Evolutionary conservation across 2,888 invertebrate genomes (phyloP), one percentile per base, ranked within the genome.

Genomic region (Selenia dentaria): DNA sequence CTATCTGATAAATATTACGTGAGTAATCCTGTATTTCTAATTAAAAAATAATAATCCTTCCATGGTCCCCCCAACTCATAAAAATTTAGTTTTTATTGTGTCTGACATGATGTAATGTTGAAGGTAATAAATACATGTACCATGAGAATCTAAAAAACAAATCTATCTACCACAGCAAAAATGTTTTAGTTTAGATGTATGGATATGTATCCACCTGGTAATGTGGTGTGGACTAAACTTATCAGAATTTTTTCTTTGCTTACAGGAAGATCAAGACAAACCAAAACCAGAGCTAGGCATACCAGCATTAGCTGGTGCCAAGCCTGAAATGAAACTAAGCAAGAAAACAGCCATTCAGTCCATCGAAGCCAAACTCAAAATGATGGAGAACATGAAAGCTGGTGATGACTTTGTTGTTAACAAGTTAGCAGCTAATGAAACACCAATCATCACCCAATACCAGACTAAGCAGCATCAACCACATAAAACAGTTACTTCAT

Each of bases 301-400:
- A 58, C 94, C 96, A 13, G 96, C 94, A 0, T 73, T 96, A 51
- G 94, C 95, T 0, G 95, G 95, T 36, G 92, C 92, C 0, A 91
- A 92, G 29, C 91, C 87, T 1, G 90, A 94, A 67, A 66, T 89
- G 1, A 95, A 94, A 80, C 82, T 94, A 1, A 96, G 96, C 73
- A 94, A 94, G 64, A 93, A 94, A 69, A 94, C 94, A 5, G 95
- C 96, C 41, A 97, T 97, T 57, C 95, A 95, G 70, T 96, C 96
- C 0, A 97, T 97, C 48, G 97, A 97, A 76, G 96, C 96, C 0
- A 97, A 97, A 79, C 83, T 97, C 0, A 96, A 95, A 69, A 86
- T 95, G 75, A 94, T 97, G 93, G 95, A 96, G 62, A 93, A 92
- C 53, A 92, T 92, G 73, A 91, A 93, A 59, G 91, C 92, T 0